These are phyloP conservation scores for Pantala flavescens DNA, from an alignment of 1,140 invertebrate genomes.

Conservation along the genomic window DNA sequence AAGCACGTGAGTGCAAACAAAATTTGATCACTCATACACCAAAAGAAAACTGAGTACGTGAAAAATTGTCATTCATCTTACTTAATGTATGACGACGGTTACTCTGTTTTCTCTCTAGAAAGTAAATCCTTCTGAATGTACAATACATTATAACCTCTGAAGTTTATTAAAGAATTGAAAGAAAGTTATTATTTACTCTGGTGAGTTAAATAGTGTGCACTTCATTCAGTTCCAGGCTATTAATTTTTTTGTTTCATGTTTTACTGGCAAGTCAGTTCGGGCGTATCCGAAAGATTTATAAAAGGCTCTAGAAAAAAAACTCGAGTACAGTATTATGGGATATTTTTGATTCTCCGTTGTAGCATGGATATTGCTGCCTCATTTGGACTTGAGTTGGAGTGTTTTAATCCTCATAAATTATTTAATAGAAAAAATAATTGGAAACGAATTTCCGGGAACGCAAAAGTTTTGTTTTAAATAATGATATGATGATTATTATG, in stretches of 20 bases:
- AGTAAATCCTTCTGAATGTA: not conserved
- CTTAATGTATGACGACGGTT: not conserved
- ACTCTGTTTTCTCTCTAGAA: not conserved
- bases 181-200: not conserved
- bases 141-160: not conserved
- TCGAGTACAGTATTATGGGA: too few relatives aligned
- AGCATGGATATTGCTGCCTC: too few relatives aligned
- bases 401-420: not conserved
- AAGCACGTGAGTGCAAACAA: not conserved
- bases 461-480: too few relatives aligned
- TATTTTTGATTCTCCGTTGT: too few relatives aligned
- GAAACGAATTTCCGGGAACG: not conserved
- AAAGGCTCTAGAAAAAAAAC: too few relatives aligned
- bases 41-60: not conserved
- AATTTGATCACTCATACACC: not conserved
- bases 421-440: not conserved
- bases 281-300: too few relatives aligned
- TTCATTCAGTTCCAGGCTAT: too few relatives aligned
- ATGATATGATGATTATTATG: not conserved
- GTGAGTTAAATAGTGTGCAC: not conserved
- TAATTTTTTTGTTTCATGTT: too few relatives aligned
- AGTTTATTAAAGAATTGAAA: conserved; percentile 5
- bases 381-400: too few relatives aligned
- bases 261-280: too few relatives aligned
- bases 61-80: not conserved